Evolutionary conservation across 2,888 invertebrate species (phyloP).

Genomic region (Lampropteryx suffumata): DNA sequence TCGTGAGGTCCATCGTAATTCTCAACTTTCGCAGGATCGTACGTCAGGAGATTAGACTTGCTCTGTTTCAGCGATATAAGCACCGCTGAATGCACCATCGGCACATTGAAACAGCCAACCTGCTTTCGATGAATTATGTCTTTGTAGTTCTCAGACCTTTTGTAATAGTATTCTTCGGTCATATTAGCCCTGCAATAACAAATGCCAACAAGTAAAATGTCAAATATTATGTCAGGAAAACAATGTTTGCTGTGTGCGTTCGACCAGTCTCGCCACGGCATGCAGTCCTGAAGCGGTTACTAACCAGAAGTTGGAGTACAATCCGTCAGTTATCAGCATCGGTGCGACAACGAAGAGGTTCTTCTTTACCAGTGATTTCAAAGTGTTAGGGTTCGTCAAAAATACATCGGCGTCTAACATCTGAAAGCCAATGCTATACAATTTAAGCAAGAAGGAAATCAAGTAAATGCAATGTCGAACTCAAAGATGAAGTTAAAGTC

Average conservation of each 20-base stretch:
- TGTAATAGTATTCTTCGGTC: conserved; percentile 92
- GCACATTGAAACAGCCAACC: conserved; percentile 91
- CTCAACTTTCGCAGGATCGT: conserved; percentile 83
- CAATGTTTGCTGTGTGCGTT: too few species aligned
- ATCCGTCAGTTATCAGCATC: conserved; percentile 91
- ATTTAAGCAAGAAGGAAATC: too few species aligned
- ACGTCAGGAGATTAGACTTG: conserved; percentile 87
- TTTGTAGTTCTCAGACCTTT: conserved; percentile 92
- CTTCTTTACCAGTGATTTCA: conserved; percentile 85
- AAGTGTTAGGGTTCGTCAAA: conserved; percentile 85
- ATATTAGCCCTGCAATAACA: conserved; percentile 86
- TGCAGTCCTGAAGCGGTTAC: conserved; percentile 23
- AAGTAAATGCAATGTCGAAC: too few species aligned
- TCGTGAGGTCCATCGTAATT: conserved; percentile 91
- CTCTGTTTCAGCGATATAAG: conserved; percentile 87
- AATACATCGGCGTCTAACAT: conserved; percentile 94
- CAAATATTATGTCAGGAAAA: too few species aligned
- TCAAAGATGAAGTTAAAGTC: too few species aligned
- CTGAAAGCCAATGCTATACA: too few species aligned
- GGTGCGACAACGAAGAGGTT: conserved; percentile 89
- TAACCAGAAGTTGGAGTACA: conserved; percentile 98
- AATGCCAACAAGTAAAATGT: neutral
- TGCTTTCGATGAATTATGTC: conserved; percentile 87
- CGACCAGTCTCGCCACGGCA: too few species aligned
- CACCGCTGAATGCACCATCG: conserved; percentile 96